These are phyloP conservation scores for Argyrosomus regius DNA, from an alignment of 2,797 vertebrate genomes.

Conservation along the genomic window DNA sequence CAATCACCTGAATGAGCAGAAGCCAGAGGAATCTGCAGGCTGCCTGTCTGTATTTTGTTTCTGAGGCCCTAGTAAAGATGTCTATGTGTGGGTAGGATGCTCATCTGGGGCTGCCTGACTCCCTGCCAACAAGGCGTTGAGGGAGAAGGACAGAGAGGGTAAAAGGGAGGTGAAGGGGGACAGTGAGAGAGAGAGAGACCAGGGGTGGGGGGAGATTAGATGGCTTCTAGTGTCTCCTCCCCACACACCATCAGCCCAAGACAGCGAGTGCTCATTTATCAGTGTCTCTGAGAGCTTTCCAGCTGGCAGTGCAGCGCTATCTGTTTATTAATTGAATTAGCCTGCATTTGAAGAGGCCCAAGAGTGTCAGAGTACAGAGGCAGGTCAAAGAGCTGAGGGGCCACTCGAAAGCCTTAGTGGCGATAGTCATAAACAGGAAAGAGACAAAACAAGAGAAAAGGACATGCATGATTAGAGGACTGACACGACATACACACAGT, in stretches of 20 bases:
- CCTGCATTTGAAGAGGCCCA: slow-evolving; percentile 79
- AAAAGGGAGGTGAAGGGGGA: slow-evolving; percentile 60
- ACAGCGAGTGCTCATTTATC: slow-evolving; percentile 88
- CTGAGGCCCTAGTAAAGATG: slow-evolving; percentile 74
- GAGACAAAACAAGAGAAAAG: slow-evolving; percentile 10
- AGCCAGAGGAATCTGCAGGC: slow-evolving; percentile 46
- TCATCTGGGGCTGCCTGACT: slow-evolving; percentile 74
- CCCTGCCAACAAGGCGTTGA: slow-evolving; percentile 77
- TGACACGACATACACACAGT: background rate
- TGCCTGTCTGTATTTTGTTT: slow-evolving; percentile 44
- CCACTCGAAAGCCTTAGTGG: slow-evolving; percentile 5
- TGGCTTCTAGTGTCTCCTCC: slow-evolving; percentile 79
- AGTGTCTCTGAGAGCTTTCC: slow-evolving; percentile 86
- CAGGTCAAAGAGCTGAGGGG: slow-evolving; percentile 65
- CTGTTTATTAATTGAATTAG: slow-evolving; percentile 94
- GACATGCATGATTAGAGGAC: background rate
- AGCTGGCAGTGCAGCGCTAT: slow-evolving; percentile 86
- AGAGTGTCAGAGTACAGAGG: slow-evolving; percentile 77
- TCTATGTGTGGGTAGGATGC: slow-evolving; percentile 66
- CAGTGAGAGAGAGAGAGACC: slow-evolving; percentile 54
- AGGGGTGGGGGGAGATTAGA: slow-evolving; percentile 57
- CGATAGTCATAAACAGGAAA: slow-evolving; percentile 44
- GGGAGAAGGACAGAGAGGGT: slow-evolving; percentile 60
- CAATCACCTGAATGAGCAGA: slow-evolving; percentile 56
- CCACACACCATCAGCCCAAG: slow-evolving; percentile 68